Evolutionary conservation across 2,888 invertebrate genomes (phyloP), one percentile per base, ranked within the genome.

Genomic region (Nomada lathburiana): DNA sequence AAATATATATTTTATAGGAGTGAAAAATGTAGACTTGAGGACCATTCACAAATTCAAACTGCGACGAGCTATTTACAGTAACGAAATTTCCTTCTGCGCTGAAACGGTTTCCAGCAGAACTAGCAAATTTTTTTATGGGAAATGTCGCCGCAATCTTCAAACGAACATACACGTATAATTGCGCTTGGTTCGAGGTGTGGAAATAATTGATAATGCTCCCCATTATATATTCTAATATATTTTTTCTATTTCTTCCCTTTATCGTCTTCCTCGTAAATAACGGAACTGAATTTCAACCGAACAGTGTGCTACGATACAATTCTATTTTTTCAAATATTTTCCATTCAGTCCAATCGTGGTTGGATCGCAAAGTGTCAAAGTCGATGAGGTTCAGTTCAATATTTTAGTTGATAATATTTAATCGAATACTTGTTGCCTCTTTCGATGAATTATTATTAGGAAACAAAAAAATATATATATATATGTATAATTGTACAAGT

Each of bases 251-350:
- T 72, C 42, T 76, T 76, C 76, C 67, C 36, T 26, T 55, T 16
- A 0, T 57, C 26, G 63, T 80, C 77, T 77, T 80, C 69, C 77
- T 52, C 11, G n/a, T 13, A 53, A 67, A 52, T 50, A 20, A 1
- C 52, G 36, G 47, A 57, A 29, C 55, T 52, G 47, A 50, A 57
- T 36, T 63, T 62, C 65, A 18, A 29, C 16, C 5, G 4, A 65
- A 62, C 36, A 4, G 13, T 18, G 5, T 23, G 9, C 11, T 23
- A 16, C 20, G 7, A 52, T 57, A 16, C 42, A 29, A 52, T 64
- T 7, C 36, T 10, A n/a, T 1, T 44, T 60, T 44, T 70, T 52
- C 29, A 23, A 1, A 29, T 10, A 18, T 52, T 9, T 29, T 13
- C 16, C 7, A 18, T 36, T 9, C 11, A 16, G 16, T 23, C 50